These are phyloP conservation scores for Ypsolopha scabrella DNA, from an alignment of 2,888 invertebrate species.

Conservation along the genomic window DNA sequence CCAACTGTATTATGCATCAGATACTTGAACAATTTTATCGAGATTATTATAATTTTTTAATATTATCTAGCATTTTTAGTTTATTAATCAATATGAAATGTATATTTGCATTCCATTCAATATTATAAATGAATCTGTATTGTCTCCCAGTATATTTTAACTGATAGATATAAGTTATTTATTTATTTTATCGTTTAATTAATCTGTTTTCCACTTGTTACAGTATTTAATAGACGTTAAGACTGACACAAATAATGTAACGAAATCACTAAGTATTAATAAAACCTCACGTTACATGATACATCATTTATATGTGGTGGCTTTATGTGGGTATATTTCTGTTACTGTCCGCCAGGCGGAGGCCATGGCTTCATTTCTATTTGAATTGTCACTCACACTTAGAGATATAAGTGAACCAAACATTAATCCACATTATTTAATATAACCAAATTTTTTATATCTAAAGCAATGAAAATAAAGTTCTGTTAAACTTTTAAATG, in stretches of 20 bases:
- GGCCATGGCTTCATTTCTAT: constrained; percentile 23
- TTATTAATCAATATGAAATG: neutral
- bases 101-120: constrained; percentile 43
- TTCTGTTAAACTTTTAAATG: constrained; percentile 40
- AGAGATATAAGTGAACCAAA: constrained; percentile 33
- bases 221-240: constrained; percentile 64
- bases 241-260: constrained; percentile 63
- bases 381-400: constrained; percentile 31
- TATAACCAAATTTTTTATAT: constrained; percentile 58
- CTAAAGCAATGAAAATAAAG: constrained; percentile 51
- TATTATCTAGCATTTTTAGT: no score
- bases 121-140: constrained; percentile 30
- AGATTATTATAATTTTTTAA: no score
- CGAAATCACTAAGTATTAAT: constrained; percentile 58
- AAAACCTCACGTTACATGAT: neutral
- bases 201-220: constrained; percentile 14
- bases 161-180: constrained; percentile 16
- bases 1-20: no score
- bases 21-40: no score
- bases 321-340: constrained; percentile 19
- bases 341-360: neutral
- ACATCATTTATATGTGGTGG: constrained; percentile 35
- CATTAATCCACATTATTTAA: constrained; percentile 49
- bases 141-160: constrained; percentile 34
- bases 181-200: constrained; percentile 11